These are phyloP conservation scores for Chironomus striatipennis DNA, from an alignment of 1,140 invertebrate genomes.

Conservation along the genomic window DNA sequence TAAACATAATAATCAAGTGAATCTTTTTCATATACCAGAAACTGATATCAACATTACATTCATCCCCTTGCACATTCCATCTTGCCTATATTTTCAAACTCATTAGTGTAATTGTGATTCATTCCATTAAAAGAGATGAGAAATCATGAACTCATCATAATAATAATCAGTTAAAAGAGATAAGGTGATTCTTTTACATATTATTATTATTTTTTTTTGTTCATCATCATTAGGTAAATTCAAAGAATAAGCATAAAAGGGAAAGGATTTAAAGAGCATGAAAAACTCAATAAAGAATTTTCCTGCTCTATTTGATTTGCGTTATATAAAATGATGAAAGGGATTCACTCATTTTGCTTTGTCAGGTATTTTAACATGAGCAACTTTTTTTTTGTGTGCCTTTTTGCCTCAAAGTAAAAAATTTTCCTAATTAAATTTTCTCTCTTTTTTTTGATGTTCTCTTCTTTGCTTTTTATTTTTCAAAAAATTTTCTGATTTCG, in stretches of 20 bases:
- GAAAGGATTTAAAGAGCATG: conserved; percentile 13
- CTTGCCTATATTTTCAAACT: neutral
- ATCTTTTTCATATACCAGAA: too few relatives aligned
- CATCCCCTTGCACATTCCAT: too few relatives aligned
- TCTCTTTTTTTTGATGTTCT: conserved; percentile 10
- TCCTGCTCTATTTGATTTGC: neutral
- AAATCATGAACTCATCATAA: neutral
- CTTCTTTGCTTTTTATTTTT: too few relatives aligned
- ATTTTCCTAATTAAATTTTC: conserved; percentile 14
- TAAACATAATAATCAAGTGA: too few relatives aligned
- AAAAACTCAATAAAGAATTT: conserved; percentile 6
- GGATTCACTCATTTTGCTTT: conserved; percentile 7
- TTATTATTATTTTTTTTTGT: too few relatives aligned
- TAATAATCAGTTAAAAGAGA: conserved; percentile 14
- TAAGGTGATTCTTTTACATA: neutral
- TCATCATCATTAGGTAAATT: too few relatives aligned
- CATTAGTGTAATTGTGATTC: neutral
- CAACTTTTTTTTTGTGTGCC: neutral
- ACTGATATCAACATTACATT: too few relatives aligned
- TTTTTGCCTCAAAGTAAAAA: neutral
- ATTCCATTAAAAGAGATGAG: neutral
- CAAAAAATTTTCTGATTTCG: neutral
- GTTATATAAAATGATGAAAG: neutral
- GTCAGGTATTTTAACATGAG: neutral
- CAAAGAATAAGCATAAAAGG: neutral